Evolutionary conservation across 1,140 invertebrate species (phyloP).

Genomic region (Hydropsyche tenuis): DNA sequence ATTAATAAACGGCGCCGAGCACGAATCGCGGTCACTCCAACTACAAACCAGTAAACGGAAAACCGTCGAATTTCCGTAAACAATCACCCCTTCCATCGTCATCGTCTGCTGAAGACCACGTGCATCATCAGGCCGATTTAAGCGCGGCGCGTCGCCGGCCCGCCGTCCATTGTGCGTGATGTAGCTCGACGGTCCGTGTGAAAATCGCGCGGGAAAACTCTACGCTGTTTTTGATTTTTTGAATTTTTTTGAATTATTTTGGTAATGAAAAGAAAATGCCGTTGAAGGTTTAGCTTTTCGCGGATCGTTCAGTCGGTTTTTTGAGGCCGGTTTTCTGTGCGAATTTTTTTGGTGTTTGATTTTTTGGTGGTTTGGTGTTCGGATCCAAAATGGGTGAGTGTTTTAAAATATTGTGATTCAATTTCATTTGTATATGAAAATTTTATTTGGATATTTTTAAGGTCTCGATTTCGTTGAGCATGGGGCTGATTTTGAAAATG

Average conservation of each 20-base stretch:
- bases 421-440: too few species aligned
- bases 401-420: background rate
- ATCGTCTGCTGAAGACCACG: slow-evolving; percentile 30
- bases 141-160: slow-evolving; percentile 32
- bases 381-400: slow-evolving; percentile 10
- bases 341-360: too few species aligned
- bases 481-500: slow-evolving; percentile 75
- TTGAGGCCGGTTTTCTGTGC: too few species aligned
- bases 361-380: too few species aligned
- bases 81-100: slow-evolving; percentile 10
- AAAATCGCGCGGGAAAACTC: background rate
- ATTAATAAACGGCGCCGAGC: background rate
- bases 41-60: background rate
- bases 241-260: too few species aligned
- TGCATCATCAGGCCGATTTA: slow-evolving; percentile 35
- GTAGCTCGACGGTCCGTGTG: slow-evolving; percentile 24
- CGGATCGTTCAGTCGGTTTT: too few species aligned
- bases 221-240: too few species aligned
- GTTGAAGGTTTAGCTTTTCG: too few species aligned
- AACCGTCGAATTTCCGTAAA: background rate
- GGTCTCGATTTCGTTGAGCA: slow-evolving; percentile 74
- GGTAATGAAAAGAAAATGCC: too few species aligned
- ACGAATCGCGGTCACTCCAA: too few species aligned
- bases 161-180: slow-evolving; percentile 35
- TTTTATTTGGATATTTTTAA: slow-evolving; percentile 49